phyloP scores from a whole-genome alignment of 2,888 invertebrate species.

The Amiota minor region DNA sequence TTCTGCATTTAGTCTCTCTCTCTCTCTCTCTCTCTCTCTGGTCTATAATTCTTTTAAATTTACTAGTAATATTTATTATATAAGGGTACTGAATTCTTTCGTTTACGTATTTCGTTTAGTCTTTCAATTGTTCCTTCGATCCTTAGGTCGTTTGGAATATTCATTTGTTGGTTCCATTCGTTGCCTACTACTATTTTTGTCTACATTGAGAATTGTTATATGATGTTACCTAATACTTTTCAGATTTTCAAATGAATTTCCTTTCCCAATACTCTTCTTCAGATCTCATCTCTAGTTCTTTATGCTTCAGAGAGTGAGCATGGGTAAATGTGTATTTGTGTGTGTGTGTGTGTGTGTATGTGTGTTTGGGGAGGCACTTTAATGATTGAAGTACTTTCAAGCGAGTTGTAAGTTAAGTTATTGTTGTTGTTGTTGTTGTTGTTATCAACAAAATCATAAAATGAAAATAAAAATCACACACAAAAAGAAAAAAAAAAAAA shows the following conservation, averaged over 20 bases:
- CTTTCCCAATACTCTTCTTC: background rate
- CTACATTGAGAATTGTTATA: constrained; percentile 6
- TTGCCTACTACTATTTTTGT: background rate
- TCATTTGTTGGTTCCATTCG: background rate
- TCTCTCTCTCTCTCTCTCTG: background rate
- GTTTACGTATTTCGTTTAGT: background rate
- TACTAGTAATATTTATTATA: no score
- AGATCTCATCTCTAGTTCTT: no score
- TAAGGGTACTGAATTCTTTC: background rate
- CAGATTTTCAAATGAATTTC: background rate
- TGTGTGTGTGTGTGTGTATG: background rate
- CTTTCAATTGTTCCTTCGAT: constrained; percentile 1
- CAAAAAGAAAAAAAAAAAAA: background rate
- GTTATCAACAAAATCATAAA: background rate
- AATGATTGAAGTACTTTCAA: constrained; percentile 21
- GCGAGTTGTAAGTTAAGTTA: background rate
- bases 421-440: constrained; percentile 16
- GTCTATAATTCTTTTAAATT: no score
- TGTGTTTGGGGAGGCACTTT: background rate
- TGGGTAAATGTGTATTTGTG: background rate
- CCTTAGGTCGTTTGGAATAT: background rate
- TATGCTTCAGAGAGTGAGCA: no score
- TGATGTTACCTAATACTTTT: constrained; percentile 19
- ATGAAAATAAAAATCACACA: constrained; percentile 22
- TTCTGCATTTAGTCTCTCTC: background rate